These are phyloP conservation scores for Cirrhinus molitorella DNA, from an alignment of 2,797 vertebrate species.

Conservation along the genomic window DNA sequence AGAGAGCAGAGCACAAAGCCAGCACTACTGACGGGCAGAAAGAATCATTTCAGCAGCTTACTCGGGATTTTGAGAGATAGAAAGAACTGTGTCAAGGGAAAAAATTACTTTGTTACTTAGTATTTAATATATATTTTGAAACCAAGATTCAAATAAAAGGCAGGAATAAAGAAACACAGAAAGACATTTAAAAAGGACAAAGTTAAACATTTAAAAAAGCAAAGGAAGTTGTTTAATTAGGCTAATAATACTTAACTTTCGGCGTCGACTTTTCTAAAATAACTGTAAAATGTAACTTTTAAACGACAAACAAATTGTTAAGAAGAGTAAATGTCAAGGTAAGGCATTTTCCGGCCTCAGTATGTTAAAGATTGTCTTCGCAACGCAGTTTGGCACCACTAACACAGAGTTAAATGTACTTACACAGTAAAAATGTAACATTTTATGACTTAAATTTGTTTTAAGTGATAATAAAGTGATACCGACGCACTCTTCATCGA, in stretches of 20 bases:
- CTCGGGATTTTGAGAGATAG: not conserved
- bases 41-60: not conserved
- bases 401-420: not conserved
- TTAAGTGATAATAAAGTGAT: not conserved
- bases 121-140: not conserved
- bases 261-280: not conserved
- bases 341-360: not conserved
- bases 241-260: too few species aligned
- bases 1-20: slow-evolving; percentile 6
- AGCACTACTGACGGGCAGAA: not conserved
- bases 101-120: not conserved
- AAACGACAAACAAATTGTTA: not conserved
- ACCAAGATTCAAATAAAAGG: not conserved
- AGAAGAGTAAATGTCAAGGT: not conserved
- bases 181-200: not conserved
- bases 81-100: not conserved
- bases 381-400: not conserved
- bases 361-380: not conserved
- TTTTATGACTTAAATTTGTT: not conserved
- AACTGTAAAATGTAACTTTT: not conserved
- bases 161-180: not conserved
- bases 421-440: too few species aligned
- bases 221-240: too few species aligned
- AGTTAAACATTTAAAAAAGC: too few species aligned
- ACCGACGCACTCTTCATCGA: not conserved